phyloP scores from a whole-genome alignment of 2,113 vertebrate species.

The Narcine bancroftii region DNA sequence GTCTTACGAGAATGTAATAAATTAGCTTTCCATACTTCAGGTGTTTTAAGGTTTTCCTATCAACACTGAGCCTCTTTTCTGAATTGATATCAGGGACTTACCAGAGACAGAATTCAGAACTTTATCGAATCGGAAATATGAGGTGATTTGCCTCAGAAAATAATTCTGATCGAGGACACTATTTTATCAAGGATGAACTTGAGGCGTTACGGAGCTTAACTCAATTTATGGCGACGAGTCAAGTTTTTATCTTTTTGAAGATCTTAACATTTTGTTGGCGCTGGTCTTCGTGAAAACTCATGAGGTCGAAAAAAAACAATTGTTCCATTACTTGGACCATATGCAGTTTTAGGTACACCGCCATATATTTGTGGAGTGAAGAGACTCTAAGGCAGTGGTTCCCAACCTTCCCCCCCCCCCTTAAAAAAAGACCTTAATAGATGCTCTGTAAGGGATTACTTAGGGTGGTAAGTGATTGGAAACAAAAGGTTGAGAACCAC shows the following conservation, averaged over 20 bases:
- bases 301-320: neutral
- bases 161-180: neutral
- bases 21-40: no score
- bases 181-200: neutral
- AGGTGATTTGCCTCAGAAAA: no score
- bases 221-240: neutral
- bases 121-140: neutral
- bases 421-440: no score
- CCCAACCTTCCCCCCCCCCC: no score
- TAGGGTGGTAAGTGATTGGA: no score
- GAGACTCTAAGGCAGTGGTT: no score
- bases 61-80: neutral
- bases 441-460: no score
- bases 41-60: neutral
- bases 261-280: neutral
- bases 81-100: neutral
- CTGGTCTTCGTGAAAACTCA: neutral
- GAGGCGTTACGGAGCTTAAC: no score
- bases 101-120: no score
- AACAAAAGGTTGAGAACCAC: no score
- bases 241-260: neutral
- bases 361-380: neutral
- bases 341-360: neutral
- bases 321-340: neutral
- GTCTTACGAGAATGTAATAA: no score